Base-by-base conservation (phyloP, 2,797 vertebrate species). In the Echeneis naucrates region DNA sequence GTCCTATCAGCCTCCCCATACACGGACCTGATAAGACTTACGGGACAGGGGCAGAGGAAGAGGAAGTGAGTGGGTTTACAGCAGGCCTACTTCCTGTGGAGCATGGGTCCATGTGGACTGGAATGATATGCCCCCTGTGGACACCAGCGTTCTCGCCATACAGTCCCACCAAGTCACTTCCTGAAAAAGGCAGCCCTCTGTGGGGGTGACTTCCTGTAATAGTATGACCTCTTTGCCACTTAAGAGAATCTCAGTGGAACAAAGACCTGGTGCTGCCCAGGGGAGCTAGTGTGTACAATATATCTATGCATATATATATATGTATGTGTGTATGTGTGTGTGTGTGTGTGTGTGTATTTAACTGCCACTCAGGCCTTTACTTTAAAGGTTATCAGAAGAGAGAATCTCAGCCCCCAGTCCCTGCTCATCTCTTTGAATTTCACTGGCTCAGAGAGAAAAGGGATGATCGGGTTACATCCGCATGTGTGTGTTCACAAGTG, bases 101-200 rank as follows among this genome's bases (percentile, higher is more conserved):
- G 69, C 54, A 47, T 54, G 81, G 71, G 81, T 74, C 86, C 88
- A 78, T 91, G 95, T 97, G 96, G 95, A 92, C 73, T 2, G 19
- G 85, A 92, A 93, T 96, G 96, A 98, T 97, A 97, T 95, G 92
- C 92, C 92, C 85, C 87, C 93, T 87, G 76, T 54, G 95, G 95
- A 96, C 0, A 68, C 85, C 83, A 50, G 74, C 35, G 61, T 72
- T 78, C 79, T 85, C 24, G 30, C 78, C 83, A 44, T 76, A 73
- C 68, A 79, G 81, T 81, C 86, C 87, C 77, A 65, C 75, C 58
- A 17, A 85, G 88, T 81, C 75, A 85, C 88, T 93, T 93, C 89
- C 92, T 92, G 89, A 84, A 82, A 82, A 83, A 78, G 76, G 72
- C 78, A 87, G 78, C 72, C 70, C 75, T 90, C 85, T 86, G 75